Evolutionary conservation across 2,797 vertebrate species (phyloP).

Genomic region (Cygnus olor): DNA sequence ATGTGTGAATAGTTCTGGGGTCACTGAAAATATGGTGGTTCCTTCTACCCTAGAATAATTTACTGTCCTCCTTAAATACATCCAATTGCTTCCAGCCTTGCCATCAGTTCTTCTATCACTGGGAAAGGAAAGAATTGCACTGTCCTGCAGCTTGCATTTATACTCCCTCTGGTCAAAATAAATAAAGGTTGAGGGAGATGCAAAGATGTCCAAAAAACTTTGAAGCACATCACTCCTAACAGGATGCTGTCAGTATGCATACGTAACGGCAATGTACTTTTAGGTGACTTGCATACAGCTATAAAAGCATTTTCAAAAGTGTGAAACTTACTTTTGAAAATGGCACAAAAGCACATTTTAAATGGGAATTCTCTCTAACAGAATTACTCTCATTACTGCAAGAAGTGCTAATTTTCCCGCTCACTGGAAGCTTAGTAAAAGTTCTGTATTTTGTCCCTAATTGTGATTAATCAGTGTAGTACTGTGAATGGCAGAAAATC

Average conservation of each 20-base stretch:
- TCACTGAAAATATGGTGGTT: background rate
- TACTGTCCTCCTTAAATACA: background rate
- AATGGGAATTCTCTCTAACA: conserved; percentile 70
- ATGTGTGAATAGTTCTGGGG: background rate
- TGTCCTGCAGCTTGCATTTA: background rate
- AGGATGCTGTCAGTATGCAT: background rate
- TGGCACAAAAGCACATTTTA: conserved; percentile 49
- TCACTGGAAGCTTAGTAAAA: conserved; percentile 74
- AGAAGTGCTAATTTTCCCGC: conserved; percentile 75
- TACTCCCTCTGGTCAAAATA: background rate
- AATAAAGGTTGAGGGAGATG: background rate
- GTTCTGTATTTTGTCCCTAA: conserved; percentile 66
- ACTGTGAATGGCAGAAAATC: conserved; percentile 48
- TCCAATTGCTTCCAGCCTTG: background rate
- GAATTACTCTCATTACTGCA: conserved; percentile 70
- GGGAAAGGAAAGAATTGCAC: background rate
- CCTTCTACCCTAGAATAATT: background rate
- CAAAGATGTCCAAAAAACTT: background rate
- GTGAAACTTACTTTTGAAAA: conserved; percentile 15
- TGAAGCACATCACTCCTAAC: background rate
- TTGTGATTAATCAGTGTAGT: conserved; percentile 73
- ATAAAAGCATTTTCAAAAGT: background rate
- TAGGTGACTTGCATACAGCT: background rate
- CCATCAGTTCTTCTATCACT: background rate
- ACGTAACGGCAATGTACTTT: background rate